A percentile compares a stretch with the other conserved stretches of the same genome.
These are phyloP conservation scores for Remorina albescens DNA, from an alignment of 2,797 vertebrate genomes.

Conservation along the genomic window DNA sequence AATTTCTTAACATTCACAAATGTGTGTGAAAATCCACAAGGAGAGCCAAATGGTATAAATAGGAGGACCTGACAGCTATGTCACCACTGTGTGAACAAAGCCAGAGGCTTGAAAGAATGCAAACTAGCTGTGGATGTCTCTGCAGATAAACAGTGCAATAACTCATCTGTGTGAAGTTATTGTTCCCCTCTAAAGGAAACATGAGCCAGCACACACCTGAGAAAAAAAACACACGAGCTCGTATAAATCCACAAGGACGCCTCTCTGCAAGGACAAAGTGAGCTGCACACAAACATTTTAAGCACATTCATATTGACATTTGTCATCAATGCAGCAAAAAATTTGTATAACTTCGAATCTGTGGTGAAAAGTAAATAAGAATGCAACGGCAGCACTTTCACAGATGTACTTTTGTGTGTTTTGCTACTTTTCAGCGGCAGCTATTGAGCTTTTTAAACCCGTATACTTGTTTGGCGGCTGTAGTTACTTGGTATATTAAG, in stretches of 20 bases:
- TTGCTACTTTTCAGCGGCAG: background rate
- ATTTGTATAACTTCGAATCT: background rate
- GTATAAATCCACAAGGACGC: constrained; percentile 42
- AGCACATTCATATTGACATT: background rate
- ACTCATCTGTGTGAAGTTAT: constrained; percentile 48
- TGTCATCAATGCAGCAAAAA: too few species aligned
- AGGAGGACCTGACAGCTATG: constrained; percentile 41
- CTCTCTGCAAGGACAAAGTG: background rate
- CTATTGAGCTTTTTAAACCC: too few species aligned
- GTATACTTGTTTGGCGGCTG: background rate
- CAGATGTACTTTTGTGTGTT: background rate
- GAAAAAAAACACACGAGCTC: background rate
- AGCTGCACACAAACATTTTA: background rate
- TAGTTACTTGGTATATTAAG: background rate
- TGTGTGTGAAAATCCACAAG: constrained; percentile 35
- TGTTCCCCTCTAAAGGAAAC: constrained; percentile 33
- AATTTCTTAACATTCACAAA: constrained; percentile 37
- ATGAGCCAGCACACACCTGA: constrained; percentile 36
- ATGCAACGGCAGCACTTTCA: too few species aligned
- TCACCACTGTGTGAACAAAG: constrained; percentile 49
- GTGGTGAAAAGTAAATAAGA: background rate
- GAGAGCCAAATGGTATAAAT: constrained; percentile 29
- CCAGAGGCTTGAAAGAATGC: constrained; percentile 45
- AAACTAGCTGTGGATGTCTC: constrained; percentile 57
- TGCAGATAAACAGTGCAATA: constrained; percentile 59